Conservation (phyloP, 2,113 vertebrate genomes). For the Tychaedon coryphoeus region DNA sequence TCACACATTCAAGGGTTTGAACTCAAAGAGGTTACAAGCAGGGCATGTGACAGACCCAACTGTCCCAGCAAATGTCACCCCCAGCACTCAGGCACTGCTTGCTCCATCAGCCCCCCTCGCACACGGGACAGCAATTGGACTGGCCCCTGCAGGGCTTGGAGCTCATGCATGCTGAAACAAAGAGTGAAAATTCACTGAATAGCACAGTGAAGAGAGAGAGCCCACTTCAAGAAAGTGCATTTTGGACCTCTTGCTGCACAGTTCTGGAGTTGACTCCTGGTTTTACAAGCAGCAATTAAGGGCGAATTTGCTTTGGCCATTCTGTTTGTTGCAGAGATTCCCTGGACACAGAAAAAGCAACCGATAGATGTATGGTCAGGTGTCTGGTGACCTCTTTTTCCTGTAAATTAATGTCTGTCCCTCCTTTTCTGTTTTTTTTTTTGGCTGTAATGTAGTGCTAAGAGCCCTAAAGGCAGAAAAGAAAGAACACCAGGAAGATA, state of each 20-base stretch:
- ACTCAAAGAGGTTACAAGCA: neutral
- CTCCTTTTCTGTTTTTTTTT: neutral
- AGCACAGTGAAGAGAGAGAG: fast-evolving
- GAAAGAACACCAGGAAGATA: neutral
- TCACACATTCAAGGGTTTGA: neutral
- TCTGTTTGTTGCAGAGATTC: neutral
- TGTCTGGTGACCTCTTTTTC: neutral
- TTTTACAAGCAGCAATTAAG: neutral
- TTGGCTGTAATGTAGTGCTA: neutral
- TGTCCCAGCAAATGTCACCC: fast-evolving
- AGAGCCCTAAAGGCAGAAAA: neutral
- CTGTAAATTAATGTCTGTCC: neutral
- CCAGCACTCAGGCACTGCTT: neutral
- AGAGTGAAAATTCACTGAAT: neutral
- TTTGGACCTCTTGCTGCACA: neutral
- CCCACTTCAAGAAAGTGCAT: neutral
- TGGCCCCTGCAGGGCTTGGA: neutral
- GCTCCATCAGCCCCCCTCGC: no score
- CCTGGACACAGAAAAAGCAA: neutral
- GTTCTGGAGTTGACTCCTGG: fast-evolving
- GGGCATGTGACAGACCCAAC: neutral
- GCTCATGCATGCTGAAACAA: neutral
- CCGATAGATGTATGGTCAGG: neutral
- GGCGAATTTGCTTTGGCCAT: neutral
- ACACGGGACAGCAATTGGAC: fast-evolving